Base-by-base conservation (phyloP, 2,888 invertebrate species). In the Diabrotica balteata region DNA sequence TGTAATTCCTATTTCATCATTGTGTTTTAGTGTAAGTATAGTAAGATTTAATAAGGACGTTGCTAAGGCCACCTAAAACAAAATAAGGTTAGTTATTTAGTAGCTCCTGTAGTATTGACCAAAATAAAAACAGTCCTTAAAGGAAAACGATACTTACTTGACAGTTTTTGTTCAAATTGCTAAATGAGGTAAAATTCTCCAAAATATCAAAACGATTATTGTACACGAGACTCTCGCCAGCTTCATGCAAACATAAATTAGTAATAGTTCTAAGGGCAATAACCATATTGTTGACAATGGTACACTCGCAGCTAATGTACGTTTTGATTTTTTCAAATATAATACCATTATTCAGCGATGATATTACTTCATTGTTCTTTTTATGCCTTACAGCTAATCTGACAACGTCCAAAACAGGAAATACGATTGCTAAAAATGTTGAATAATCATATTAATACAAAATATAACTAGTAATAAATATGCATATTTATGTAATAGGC, bases 351-450 rank as follows among this genome's bases (percentile, higher is more conserved):
- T 77, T 81, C 64, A 75, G 81, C 46, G 71, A 80, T 72, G 90
- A 90, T 7, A 93, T 86, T 5, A 87, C 85, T 77, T 89, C 88
- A 72, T 90, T 90, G 71, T 81, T 84, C 46, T 71, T 72, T 71
- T 78, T 75, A 63, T 80, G 70, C 55, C 94, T 89, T 50, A 97
- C 88, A 0, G 94, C 93, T 79, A 97, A 85, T 73, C 98, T 88
- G 10, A 95, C 87, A 7, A 97, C 86, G 80, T 98, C 98, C 74
- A 98, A 84, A 7, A 92, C 93, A 0, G 98, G 98, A 80, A 97
- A 96, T 1, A 96, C 86, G 72, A 91, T 88, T 79, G 93, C 93
- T 87, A 84, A 64, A 76, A 76, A 50, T 32, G 32, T 32, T 32
- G 4, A 32, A 32, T 32, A 32, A 32, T 2, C 32, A 32, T 32